Conservation (phyloP, 2,113 vertebrate genomes). For the Caloenas nicobarica region DNA sequence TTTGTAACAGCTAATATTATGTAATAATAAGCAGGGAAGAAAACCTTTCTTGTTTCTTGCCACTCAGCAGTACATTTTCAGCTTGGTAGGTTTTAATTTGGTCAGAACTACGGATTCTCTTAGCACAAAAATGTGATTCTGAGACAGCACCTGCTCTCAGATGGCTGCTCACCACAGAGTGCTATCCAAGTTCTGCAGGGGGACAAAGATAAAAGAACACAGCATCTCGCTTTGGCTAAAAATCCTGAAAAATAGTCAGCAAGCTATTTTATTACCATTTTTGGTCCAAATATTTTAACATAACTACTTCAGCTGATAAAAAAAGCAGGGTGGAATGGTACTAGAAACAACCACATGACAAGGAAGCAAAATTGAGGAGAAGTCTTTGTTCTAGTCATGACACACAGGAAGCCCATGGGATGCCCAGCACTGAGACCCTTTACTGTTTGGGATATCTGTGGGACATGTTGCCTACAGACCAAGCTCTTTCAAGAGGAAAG, state of each 20-base stretch:
- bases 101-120: not conserved
- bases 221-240: not conserved
- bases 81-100: not conserved
- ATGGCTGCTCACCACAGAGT: not conserved
- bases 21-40: not conserved
- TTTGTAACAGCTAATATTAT: slow-evolving; percentile 25
- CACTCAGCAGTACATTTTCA: not conserved
- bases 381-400: not conserved
- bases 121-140: not conserved
- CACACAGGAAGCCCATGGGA: not conserved
- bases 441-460: not conserved
- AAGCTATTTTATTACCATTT: not conserved
- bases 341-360: not conserved
- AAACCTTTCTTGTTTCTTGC: slow-evolving; percentile 5
- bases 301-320: not conserved
- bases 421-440: not conserved
- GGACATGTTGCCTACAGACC: not conserved
- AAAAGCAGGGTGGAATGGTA: not conserved
- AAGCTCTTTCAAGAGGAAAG: not conserved
- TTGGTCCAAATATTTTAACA: not conserved
- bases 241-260: not conserved
- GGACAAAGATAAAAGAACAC: not conserved
- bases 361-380: not conserved
- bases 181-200: not conserved
- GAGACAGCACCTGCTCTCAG: not conserved